Evolutionary conservation across 1,140 invertebrate genomes (phyloP).

Genomic region (Scaptomyza montana): DNA sequence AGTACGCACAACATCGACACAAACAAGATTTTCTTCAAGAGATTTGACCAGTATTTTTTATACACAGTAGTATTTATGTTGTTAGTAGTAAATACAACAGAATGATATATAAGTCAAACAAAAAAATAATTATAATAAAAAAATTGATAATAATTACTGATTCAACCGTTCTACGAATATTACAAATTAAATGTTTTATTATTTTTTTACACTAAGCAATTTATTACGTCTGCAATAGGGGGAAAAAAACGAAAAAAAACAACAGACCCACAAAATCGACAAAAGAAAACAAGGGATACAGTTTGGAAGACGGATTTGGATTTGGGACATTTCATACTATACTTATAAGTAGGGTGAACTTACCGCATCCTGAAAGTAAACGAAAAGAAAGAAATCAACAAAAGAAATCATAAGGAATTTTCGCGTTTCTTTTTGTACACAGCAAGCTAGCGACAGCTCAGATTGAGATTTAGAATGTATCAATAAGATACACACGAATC

Average conservation of each 20-base stretch:
- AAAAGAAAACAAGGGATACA: constrained; percentile 13
- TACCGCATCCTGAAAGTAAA: constrained; percentile 84
- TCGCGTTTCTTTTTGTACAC: constrained; percentile 13
- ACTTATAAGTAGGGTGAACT: constrained; percentile 64
- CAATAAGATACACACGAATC: constrained; percentile 8
- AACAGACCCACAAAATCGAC: constrained; percentile 10
- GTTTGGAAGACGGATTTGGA: background rate
- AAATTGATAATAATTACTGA: constrained; percentile 13
- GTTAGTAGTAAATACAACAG: constrained; percentile 58
- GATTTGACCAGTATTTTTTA: constrained; percentile 34
- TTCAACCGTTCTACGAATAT: constrained; percentile 23
- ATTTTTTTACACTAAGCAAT: constrained; percentile 8
- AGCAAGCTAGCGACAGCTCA: constrained; percentile 16
- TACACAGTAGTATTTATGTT: too few species aligned
- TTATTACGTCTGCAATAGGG: constrained; percentile 24
- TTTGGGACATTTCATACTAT: constrained; percentile 14
- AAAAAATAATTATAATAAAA: constrained; percentile 2
- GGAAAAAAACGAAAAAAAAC: constrained; percentile 10
- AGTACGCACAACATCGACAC: constrained; percentile 71
- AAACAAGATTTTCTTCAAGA: constrained; percentile 20
- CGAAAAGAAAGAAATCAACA: constrained; percentile 80
- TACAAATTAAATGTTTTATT: constrained; percentile 5
- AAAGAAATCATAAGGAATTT: constrained; percentile 73
- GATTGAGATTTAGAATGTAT: constrained; percentile 10
- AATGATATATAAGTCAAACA: background rate